Conservation (phyloP, 2,888 invertebrate species). For the Xanthostigma xanthostigma region DNA sequence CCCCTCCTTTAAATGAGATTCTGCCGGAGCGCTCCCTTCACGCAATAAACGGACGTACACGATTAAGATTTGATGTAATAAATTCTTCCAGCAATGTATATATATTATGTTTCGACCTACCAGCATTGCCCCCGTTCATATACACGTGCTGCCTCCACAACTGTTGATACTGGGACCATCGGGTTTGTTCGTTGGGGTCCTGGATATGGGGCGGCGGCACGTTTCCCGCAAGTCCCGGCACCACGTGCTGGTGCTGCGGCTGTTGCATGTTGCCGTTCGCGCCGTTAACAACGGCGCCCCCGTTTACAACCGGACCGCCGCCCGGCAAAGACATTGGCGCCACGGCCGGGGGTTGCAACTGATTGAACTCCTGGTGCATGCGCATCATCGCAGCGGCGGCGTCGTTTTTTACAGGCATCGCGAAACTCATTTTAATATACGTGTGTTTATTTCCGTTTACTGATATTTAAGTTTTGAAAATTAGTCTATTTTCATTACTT, state of each 20-base stretch:
- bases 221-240: conserved; percentile 42
- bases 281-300: conserved; percentile 31
- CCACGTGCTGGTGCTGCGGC: conserved; percentile 44
- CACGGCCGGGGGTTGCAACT: conserved; percentile 34
- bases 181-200: conserved; percentile 36
- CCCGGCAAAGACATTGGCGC: conserved; percentile 20
- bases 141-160: conserved; percentile 69
- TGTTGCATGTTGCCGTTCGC: conserved; percentile 49
- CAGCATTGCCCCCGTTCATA: conserved; percentile 39
- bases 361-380: conserved; percentile 32
- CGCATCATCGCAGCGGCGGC: conserved; percentile 12
- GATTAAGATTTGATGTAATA: no score
- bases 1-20: no score
- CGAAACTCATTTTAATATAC: conserved; percentile 28
- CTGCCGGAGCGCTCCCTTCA: no score
- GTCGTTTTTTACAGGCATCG: conserved; percentile 27
- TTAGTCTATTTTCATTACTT: no score
- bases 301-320: conserved; percentile 22
- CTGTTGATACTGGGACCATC: conserved; percentile 63
- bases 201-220: conserved; percentile 41
- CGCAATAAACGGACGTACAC: no score
- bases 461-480: no score
- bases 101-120: no score
- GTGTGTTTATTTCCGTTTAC: neutral
- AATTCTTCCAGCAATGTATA: no score